Evolutionary conservation across 2,888 invertebrate genomes (phyloP).

Genomic region (Allygus modestus): DNA sequence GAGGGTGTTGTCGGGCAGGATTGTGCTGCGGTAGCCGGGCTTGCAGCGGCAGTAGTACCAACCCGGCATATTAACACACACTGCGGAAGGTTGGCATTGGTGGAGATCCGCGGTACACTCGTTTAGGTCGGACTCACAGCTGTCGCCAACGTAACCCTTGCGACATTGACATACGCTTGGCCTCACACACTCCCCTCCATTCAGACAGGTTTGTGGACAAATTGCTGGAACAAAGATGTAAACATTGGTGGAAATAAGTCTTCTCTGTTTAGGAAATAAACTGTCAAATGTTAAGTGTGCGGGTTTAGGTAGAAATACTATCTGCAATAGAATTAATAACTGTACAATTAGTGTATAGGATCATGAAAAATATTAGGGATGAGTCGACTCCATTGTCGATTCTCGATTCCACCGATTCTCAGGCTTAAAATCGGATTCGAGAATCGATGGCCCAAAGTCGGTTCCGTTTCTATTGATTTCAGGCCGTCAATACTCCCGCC

Average conservation of each 20-base stretch:
- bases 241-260: slow-evolving; percentile 69
- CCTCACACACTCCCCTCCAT: slow-evolving; percentile 88
- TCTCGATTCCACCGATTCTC: no score
- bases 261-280: not conserved
- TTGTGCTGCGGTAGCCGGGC: slow-evolving; percentile 79
- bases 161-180: slow-evolving; percentile 89
- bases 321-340: no score
- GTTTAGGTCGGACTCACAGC: slow-evolving; percentile 92
- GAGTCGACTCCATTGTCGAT: no score
- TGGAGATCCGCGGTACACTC: slow-evolving; percentile 86
- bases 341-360: no score
- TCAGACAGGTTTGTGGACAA: slow-evolving; percentile 88
- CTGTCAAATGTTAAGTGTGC: not conserved
- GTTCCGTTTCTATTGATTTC: no score
- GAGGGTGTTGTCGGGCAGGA: slow-evolving; percentile 77
- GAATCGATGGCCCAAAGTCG: no score
- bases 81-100: slow-evolving; percentile 85
- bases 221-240: slow-evolving; percentile 78
- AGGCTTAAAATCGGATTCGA: no score
- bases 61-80: slow-evolving; percentile 92
- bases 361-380: no score
- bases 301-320: no score
- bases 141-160: slow-evolving; percentile 87
- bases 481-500: no score
- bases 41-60: slow-evolving; percentile 94